Percentiles rank a stretch among this genome's conserved stretches.
These are phyloP conservation scores for Oscheius sp. DNA, from an alignment of 2,888 invertebrate species.

Conservation along the genomic window DNA sequence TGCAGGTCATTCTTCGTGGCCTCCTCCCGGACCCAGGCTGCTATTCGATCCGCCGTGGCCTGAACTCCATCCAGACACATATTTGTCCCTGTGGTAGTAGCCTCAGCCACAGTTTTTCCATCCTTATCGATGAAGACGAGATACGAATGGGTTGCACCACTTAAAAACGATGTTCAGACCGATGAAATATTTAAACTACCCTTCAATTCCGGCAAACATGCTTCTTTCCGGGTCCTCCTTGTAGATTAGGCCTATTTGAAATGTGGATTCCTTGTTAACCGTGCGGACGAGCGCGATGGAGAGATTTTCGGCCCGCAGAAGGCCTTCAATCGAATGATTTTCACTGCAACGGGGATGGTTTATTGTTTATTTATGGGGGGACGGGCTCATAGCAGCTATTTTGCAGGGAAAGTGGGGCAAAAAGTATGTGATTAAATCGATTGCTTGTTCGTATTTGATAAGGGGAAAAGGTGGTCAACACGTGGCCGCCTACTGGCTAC, in stretches of 20 bases:
- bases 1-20: constrained; percentile 38
- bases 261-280: constrained; percentile 40
- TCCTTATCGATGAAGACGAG: constrained; percentile 56
- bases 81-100: constrained; percentile 49
- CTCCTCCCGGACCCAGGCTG: constrained; percentile 41
- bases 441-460: too few species aligned
- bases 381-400: neutral
- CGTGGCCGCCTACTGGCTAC: too few species aligned
- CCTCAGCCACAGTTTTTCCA: constrained; percentile 31
- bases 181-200: constrained; percentile 41
- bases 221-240: constrained; percentile 17
- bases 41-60: constrained; percentile 47
- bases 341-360: constrained; percentile 30
- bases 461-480: too few species aligned
- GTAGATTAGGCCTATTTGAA: constrained; percentile 45
- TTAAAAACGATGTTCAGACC: constrained; percentile 39
- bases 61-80: constrained; percentile 59
- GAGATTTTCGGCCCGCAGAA: constrained; percentile 35
- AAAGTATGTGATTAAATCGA: too few species aligned
- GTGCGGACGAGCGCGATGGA: constrained; percentile 40
- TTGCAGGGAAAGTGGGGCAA: neutral
- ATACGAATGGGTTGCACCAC: constrained; percentile 66
- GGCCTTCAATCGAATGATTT: constrained; percentile 47
- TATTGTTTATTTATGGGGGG: neutral
- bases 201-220: constrained; percentile 67